Evolutionary conservation across 2,797 vertebrate genomes (phyloP), one percentile per base, ranked within the genome.

Genomic region (Cyprinodon diabolis): DNA sequence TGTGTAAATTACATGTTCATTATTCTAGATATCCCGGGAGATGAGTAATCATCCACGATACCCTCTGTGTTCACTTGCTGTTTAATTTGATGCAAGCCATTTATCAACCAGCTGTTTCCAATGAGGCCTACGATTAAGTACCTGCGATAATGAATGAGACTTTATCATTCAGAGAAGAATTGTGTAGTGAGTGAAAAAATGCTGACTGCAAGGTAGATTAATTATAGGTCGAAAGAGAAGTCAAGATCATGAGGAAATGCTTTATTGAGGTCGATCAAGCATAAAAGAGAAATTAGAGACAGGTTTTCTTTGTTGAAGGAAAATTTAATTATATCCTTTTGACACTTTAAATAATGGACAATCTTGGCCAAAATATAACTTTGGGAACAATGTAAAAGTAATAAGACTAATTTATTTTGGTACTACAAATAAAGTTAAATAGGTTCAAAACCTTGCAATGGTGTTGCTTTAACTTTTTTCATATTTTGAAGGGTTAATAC

Each of bases 21-120:
- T 90, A 87, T 78, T 56, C 49, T 14, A 67, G 76, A 82, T 79
- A 85, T 81, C 86, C 72, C 68, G 63, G 74, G 87, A 86, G 85
- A 84, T 90, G 86, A 81, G 88, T 72, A 77, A 85, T 85, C 89
- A 86, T 89, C 87, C 75, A 74, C 71, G 79, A 87, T 89, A 83
- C 81, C 83, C 84, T 75, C 81, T 82, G 85, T 90, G 85, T 89
- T 90, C 89, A 79, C 81, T 87, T 84, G 80, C 83, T 69, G 85
- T 92, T 90, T 93, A 90, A 94, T 94, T 93, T 89, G 89, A 93
- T 89, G 89, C 90, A 84, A 91, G 83, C 67, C 88, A 92, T 94
- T 94, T 83, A 94, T 94, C 90, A 91, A 86, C 71, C 92, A 93
- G 90, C 92, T 93, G 93, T 92, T 95, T 88, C 78, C 84, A 92